Percentiles rank a stretch among this genome's conserved stretches.
phyloP scores from a whole-genome alignment of 2,888 invertebrate species.

The Drosophila crucigera region DNA sequence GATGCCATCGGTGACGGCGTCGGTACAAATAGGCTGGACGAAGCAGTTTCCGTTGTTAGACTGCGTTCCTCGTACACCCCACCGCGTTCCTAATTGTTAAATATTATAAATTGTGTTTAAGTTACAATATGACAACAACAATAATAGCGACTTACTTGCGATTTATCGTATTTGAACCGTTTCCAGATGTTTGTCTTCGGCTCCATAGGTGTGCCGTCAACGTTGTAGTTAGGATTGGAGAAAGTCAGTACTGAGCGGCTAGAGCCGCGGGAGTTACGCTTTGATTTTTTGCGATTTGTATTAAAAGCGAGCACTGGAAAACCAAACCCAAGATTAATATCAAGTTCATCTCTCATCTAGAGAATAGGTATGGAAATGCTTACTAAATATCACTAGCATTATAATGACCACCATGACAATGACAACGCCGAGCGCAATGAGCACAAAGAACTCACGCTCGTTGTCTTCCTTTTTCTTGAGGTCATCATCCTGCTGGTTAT shows the following conservation, averaged over 20 bases:
- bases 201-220: conserved; percentile 85
- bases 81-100: conserved; percentile 75
- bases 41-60: conserved; percentile 84
- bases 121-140: background rate
- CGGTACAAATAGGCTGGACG: conserved; percentile 84
- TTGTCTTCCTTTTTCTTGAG: conserved; percentile 55
- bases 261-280: conserved; percentile 86
- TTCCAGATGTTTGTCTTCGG: conserved; percentile 89
- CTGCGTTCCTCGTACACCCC: conserved; percentile 84
- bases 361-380: conserved; percentile 24
- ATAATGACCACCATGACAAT: conserved; percentile 83
- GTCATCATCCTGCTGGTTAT: conserved; percentile 54
- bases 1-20: conserved; percentile 85
- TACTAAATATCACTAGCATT: conserved; percentile 84
- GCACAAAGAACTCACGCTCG: conserved; percentile 76
- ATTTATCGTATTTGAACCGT: conserved; percentile 91
- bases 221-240: conserved; percentile 95
- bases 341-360: background rate
- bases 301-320: conserved; percentile 85
- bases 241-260: conserved; percentile 92
- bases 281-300: conserved; percentile 86
- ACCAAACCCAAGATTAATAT: background rate
- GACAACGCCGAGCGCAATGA: conserved; percentile 83
- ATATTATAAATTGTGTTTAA: background rate
- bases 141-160: conserved; percentile 71